Percentiles rank a stretch among this genome's conserved stretches.
phyloP scores from a whole-genome alignment of 2,797 vertebrate genomes.

The Eremophila alpestris region DNA sequence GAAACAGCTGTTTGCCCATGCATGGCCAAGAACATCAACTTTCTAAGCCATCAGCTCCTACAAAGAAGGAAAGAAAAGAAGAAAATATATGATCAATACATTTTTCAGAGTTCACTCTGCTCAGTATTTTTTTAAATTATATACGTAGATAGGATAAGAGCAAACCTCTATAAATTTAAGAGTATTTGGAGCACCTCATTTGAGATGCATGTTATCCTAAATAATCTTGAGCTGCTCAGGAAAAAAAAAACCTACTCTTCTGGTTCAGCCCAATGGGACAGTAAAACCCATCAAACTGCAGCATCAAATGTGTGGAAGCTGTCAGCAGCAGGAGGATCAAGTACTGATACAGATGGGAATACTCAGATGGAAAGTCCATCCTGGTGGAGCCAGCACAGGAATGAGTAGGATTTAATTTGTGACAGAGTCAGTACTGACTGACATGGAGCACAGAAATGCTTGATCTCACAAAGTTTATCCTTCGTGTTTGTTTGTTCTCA shows the following conservation, averaged over 20 bases:
- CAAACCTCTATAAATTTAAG: neutral
- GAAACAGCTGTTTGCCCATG: neutral
- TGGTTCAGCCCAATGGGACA: neutral
- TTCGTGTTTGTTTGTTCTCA: neutral
- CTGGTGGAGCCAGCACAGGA: neutral
- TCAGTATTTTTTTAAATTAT: neutral
- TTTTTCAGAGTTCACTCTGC: neutral
- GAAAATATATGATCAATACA: neutral
- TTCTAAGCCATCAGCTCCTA: neutral
- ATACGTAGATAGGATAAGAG: neutral
- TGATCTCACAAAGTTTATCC: neutral
- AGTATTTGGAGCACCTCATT: neutral
- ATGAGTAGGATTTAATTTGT: rapidly evolving
- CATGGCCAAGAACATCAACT: neutral
- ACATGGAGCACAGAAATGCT: neutral
- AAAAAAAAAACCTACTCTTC: rapidly evolving
- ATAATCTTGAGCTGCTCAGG: neutral
- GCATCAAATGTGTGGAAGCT: neutral
- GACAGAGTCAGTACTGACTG: neutral
- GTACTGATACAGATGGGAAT: neutral
- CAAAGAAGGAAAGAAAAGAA: neutral
- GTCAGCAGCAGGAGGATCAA: neutral
- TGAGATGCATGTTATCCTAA: neutral
- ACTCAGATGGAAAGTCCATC: neutral
- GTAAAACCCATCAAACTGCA: neutral